phyloP scores from a whole-genome alignment of 2,113 vertebrate species.

The Australoheros scitulus region DNA sequence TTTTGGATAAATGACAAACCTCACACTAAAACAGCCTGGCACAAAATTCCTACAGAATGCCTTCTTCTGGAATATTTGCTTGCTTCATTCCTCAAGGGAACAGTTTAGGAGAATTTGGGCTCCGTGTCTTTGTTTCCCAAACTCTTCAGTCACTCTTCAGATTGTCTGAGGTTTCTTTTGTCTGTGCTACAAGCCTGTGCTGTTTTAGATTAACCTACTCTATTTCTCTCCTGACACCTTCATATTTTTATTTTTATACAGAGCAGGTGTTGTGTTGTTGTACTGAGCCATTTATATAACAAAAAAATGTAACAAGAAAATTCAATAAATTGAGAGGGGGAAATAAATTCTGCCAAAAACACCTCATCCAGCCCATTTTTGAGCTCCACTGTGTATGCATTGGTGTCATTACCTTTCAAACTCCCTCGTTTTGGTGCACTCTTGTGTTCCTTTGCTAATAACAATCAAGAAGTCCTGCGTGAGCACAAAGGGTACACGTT shows the following conservation, averaged over 20 bases:
- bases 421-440: slow-evolving; percentile 97
- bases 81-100: background rate
- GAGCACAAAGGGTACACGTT: slow-evolving; percentile 96
- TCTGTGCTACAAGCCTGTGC: background rate
- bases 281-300: background rate
- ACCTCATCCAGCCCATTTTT: background rate
- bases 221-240: background rate
- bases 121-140: background rate
- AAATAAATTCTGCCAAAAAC: background rate
- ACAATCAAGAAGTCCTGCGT: slow-evolving; percentile 98
- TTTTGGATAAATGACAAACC: background rate
- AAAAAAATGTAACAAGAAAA: background rate
- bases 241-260: background rate
- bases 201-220: background rate
- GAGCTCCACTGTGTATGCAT: background rate
- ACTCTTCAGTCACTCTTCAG: background rate
- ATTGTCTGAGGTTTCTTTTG: background rate
- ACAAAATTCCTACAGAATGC: background rate
- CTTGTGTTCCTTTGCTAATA: slow-evolving; percentile 98
- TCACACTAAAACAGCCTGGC: background rate
- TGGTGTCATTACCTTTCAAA: slow-evolving; percentile 89
- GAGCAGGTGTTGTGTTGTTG: background rate
- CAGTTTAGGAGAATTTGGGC: background rate
- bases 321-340: background rate
- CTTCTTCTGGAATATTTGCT: background rate